Conservation (phyloP, 2,797 vertebrate species). For the Rhabdophis nuchalis region DNA sequence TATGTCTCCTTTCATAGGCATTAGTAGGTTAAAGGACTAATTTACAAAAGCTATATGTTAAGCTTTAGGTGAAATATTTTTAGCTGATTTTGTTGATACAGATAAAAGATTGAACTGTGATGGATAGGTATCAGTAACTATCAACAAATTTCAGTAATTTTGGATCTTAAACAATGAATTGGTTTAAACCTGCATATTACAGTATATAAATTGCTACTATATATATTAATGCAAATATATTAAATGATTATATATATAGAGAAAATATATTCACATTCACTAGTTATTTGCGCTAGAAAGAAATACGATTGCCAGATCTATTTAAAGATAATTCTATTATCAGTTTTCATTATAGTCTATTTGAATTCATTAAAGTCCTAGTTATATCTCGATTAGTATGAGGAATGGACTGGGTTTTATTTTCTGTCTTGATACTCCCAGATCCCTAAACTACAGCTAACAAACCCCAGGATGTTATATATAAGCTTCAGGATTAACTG, state of each 20-base stretch:
- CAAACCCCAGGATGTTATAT: constrained; percentile 26
- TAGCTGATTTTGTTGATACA: not conserved
- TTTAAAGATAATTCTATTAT: constrained; percentile 7
- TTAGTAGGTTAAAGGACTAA: not conserved
- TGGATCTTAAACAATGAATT: not conserved
- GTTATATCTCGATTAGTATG: constrained; percentile 30
- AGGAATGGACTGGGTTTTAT: not conserved
- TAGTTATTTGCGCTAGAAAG: not conserved
- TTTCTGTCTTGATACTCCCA: constrained; percentile 20
- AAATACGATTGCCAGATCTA: not conserved
- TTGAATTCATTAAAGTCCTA: constrained; percentile 29
- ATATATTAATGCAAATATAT: not conserved
- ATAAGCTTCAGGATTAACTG: constrained; percentile 53
- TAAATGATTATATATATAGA: not conserved
- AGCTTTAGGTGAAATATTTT: not conserved
- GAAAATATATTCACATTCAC: not conserved
- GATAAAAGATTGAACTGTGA: not conserved
- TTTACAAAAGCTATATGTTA: not conserved
- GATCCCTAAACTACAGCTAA: constrained; percentile 38
- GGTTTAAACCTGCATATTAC: not conserved
- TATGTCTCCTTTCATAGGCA: not conserved
- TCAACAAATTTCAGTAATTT: too few relatives aligned
- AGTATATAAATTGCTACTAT: too few relatives aligned
- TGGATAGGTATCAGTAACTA: not conserved
- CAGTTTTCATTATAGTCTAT: constrained; percentile 33